Base-by-base conservation (phyloP, 2,797 vertebrate species). In the Galaxias olidus region DNA sequence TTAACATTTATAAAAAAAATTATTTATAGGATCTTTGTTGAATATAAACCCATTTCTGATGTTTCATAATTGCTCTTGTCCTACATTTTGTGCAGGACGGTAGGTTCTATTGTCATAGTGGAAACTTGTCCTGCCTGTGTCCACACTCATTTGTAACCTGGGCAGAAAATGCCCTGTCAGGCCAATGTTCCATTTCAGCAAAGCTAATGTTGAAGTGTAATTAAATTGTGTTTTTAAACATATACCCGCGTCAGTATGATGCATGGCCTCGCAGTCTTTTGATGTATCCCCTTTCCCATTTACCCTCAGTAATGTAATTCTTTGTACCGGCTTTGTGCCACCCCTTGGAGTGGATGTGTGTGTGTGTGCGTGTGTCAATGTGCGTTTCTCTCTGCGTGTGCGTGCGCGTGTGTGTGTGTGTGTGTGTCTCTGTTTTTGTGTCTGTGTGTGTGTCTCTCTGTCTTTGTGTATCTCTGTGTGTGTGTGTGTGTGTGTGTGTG, bases 151-250 rank as follows among this genome's bases (percentile, higher is more conserved):
- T 74, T 77, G 61, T 61, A 59, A 59, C 64, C 49, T 44, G 47
- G 43, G 30, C 20, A 65, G 77, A 75, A 74, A 75, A 80, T 52
- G 69, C 46, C 17, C 47, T 53, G 47, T 72, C 10, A 68, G 75
- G 61, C 60, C 58, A 80, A 74, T 18, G 53, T 44, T 55, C 74
- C 65, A 71, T 66, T 59, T 73, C 48, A 46, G 17, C 57, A 18
- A 76, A 66, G 45, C 57, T 71, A 77, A 76, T 75, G 59, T 42
- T 75, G 44, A 49, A 61, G 5, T 66, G 74, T 73, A 73, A 85
- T 82, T 61, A 63, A 53, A 65, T 69, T 60, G 19, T 41, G 50
- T 47, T 46, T 59, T 70, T 54, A 65, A 71, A 69, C 59, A 52
- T 40, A 19, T 47, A 48, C 30, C 63, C 66, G 51, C 72, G 48